phyloP scores from a whole-genome alignment of 2,797 vertebrate species.

The Mormyrops boulengeri region DNA sequence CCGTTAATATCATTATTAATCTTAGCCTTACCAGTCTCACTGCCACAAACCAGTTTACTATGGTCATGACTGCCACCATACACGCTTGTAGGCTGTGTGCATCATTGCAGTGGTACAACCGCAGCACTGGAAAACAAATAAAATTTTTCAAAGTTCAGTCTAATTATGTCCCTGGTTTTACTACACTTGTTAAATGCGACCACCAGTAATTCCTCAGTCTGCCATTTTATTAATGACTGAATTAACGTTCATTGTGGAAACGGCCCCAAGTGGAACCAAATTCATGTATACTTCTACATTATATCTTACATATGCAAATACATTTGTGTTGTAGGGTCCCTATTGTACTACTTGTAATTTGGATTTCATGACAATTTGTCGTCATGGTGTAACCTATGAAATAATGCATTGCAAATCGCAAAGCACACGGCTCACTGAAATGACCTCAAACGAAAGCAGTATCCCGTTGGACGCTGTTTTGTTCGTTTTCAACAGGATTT shows the following conservation, averaged over 20 bases:
- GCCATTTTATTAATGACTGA: background rate
- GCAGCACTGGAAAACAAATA: background rate
- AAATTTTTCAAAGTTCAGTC: background rate
- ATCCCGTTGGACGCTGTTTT: background rate
- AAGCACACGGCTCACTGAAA: background rate
- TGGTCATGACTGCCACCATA: background rate
- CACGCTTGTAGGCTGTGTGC: background rate
- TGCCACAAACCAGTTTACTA: background rate
- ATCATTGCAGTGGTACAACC: background rate
- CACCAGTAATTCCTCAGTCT: background rate
- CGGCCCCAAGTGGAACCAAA: background rate
- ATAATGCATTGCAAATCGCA: background rate
- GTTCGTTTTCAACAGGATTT: background rate
- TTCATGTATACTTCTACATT: background rate
- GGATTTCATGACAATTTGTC: background rate
- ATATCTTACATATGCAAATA: background rate
- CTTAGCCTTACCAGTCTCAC: background rate
- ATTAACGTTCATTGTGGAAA: background rate
- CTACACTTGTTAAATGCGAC: background rate
- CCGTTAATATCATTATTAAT: background rate
- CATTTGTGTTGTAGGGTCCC: background rate
- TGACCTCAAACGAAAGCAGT: background rate
- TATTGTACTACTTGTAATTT: background rate
- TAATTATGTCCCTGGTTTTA: background rate
- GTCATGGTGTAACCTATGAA: background rate